Base-by-base conservation (phyloP, 2,888 invertebrate species). In the Caenorhabditis angaria region DNA sequence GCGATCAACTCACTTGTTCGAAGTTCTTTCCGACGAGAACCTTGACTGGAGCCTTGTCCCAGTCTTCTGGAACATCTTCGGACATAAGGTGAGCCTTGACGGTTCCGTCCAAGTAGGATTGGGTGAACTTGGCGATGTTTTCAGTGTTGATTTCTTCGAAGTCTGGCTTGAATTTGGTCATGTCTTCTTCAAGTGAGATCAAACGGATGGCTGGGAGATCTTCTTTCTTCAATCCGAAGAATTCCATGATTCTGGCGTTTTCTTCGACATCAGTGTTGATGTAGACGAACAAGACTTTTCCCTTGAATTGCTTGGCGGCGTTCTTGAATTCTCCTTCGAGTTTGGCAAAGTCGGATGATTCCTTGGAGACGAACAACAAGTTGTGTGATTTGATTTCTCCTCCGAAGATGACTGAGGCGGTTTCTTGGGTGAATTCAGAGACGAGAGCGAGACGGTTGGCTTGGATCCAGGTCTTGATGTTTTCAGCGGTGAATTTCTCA, bases 221-320 rank as follows among this genome's bases (percentile, higher is more conserved):
- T n/a, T 93, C 93, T 89, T 94, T 93, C 90, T 93, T 94, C 92
- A 97, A 93, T 84, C 97, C 97, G 90, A 99, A 99, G 94, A 97
- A 99, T 90, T 99, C 99, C 88, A 99, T 91, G 89, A 99, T 97
- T 88, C 97, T 92, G 85, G 93, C 93, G 90, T 99, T 97, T 88
- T 99, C 97, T 88, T 94, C 93, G 88, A 95, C 94, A 87, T 94
- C 95, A 58, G 94, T 92, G 89, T 99, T 93, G 88, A 99, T 94
- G 85, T 93, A 94, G 32, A 99, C 97, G 87, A 96, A 94, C 88
- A 99, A 91, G 85, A 97, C 92, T 90, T 92, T 92, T 88, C 94
- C 94, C 88, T 93, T 93, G 92, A 93, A 95, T 83, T 92, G 91
- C 90, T 93, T 93, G 84, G 97, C 97, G 69, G 94, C 91, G 27